Conservation (phyloP, 2,888 invertebrate genomes). For the Drosophila barbarae region DNA sequence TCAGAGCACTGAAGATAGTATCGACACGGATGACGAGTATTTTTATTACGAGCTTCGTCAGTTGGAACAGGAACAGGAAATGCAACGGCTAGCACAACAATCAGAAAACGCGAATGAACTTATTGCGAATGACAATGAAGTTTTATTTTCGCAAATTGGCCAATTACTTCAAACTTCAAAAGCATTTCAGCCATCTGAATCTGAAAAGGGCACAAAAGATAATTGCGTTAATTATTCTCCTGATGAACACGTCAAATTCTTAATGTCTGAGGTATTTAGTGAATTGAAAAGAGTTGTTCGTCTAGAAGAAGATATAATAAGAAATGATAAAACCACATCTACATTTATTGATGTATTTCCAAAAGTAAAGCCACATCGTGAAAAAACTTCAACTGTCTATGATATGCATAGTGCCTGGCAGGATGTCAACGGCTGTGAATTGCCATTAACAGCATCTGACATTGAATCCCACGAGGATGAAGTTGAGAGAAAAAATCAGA, state of each 20-base stretch:
- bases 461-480: constrained; percentile 18
- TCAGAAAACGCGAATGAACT: neutral
- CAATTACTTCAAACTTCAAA: constrained; percentile 81
- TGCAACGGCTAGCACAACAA: constrained; percentile 81
- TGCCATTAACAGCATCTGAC: constrained; percentile 26
- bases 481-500: neutral
- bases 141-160: constrained; percentile 76
- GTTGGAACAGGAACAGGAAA: constrained; percentile 90
- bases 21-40: constrained; percentile 96
- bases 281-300: constrained; percentile 87
- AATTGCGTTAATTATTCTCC: constrained; percentile 81
- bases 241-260: constrained; percentile 86
- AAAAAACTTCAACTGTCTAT: constrained; percentile 70
- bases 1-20: constrained; percentile 95
- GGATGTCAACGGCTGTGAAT: constrained; percentile 66
- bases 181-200: constrained; percentile 5
- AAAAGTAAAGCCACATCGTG: constrained; percentile 27
- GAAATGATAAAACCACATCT: neutral
- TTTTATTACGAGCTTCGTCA: constrained; percentile 93
- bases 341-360: neutral
- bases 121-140: constrained; percentile 36
- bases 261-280: constrained; percentile 88
- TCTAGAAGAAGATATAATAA: constrained; percentile 44
- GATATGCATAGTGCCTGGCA: constrained; percentile 79
- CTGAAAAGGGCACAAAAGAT: neutral